Evolutionary conservation across 2,113 vertebrate genomes (phyloP), one percentile per base, ranked within the genome.

Genomic region (Microcebus murinus): DNA sequence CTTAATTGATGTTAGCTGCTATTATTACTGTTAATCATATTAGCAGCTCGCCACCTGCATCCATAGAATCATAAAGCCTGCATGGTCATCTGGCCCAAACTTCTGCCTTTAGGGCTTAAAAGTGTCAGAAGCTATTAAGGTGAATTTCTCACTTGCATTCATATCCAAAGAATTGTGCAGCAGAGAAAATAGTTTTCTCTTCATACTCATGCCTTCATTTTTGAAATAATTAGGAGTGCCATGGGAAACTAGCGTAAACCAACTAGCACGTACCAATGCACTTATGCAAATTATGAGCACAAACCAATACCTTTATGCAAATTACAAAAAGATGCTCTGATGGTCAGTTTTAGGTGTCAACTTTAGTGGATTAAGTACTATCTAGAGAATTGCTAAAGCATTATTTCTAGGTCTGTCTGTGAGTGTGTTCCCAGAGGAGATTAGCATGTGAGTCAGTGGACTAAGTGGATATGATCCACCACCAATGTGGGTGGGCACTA

Each of bases 61-160:
- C 61, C 71, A 21, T 55, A 87, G 50, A 61, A 67, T 68, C 34
- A 45, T 39, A 77, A 93, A 91, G 34, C 27, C 59, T 70, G 25
- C 36, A 18, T 71, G 31, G 23, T 84, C 55, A 65, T 74, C 29
- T 65, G 74, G 67, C 48, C 87, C 52, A 84, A 50, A 65, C 23
- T 27, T 70, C 86, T 95, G 39, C 36, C 61, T 67, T 85, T 31
- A 81, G 74, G 63, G 20, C 45, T 97, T 90, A 39, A 25, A 87
- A 50, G 25, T 84, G 71, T 92, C 77, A 71, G 67, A 84, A 82
- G 50, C 42, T 86, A 95, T 15, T 93, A 86, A 89, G 55, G 18
- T 81, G 39, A 81, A 23, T 57, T 76, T 87, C 87, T 68, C 57
- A 87, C 52, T 87, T 87, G 34, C 48, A n/a, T 76, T 95, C 50